Evolutionary conservation across 2,888 invertebrate species (phyloP), one percentile per base, ranked within the genome.

Genomic region (Idaea straminata): DNA sequence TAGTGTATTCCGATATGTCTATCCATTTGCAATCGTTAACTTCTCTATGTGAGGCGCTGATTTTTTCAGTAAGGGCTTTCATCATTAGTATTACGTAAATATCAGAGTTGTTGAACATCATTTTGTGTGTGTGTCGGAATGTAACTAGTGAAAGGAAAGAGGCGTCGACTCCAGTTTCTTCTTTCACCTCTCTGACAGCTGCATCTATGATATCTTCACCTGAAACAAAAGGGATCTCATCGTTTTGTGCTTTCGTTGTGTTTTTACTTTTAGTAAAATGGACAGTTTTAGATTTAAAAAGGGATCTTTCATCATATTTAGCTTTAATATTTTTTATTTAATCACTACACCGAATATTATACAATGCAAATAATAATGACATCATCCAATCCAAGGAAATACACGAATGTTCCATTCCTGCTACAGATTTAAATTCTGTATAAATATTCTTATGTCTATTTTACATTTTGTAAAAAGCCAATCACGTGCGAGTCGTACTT

Each of bases 81-180:
- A 98, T 92, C 77, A 95, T 95, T 7, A 97, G 94, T 0, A 98
- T 93, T 61, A 96, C 92, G 81, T 98, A 98, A 62, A 98, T 94
- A 83, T 98, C 98, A 0, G 98, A 97, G 85, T 97, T 97, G 1
- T 94, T 95, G 83, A 95, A 98, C 84, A 95, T 94, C 78, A 95
- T 96, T 64, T 94, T 91, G 81, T 97, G 97, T 15, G 95, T 94
- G 79, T 98, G 98, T 66, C 98, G 93, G 70, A 98, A 94, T 61
- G 95, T 94, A 15, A 98, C 85, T 6, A 98, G 82, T 0, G 96
- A 96, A 65, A 95, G 91, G 82, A 98, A 98, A 72, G 94, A 92
- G 0, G 96, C 94, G 60, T 94, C 86, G 57, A 99, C 94, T 60
- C 97, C 97, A 0, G 99, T 99, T 90, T 99, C 99, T 90, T 99